Base-by-base conservation (phyloP, 92 coral and sea anemone genomes). In the Palythoa grandiflora region DNA sequence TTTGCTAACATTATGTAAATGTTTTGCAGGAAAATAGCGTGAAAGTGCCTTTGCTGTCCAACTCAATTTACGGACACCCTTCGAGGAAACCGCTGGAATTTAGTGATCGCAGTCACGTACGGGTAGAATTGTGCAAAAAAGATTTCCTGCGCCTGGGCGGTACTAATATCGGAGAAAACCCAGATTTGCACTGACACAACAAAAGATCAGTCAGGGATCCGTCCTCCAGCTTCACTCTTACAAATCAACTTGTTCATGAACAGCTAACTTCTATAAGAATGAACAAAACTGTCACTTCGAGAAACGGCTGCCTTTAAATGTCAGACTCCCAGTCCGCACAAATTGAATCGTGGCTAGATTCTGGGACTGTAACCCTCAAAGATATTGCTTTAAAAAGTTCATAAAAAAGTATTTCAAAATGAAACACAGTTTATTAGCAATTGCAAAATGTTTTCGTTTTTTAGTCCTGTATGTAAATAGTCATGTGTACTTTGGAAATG, bases 121-220 rank as follows among this genome's bases (percentile, higher is more conserved):
- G 96, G 19, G 98, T 97, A 13, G 97, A 97, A 71, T 84, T 93
- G 48, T 97, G 99, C 84, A 97, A 97, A 77, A 95, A 95, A 73
- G 99, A 97, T 81, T 97, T 97, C 78, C 89, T 97, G 10, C 90
- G 99, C 66, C 93, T 95, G 1, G 96, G 96, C 51, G 99, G 99
- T 72, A 97, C 99, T 17, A 93, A 94, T 39, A 96, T 96, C 8
- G 95, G 96, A 60, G 83, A 86, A 47, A 88, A 93, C 86, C 95
- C 95, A 20, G 90, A 93, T 60, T 74, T 93, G 63, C 95, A 93
- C 88, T 93, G 81, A 90, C 60, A 39, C 55, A 48, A 14, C 36
- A 14, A 9, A 53, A 10, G 17, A 11, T 38, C 86, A 80, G n/a
- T 44, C n/a, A n/a, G 40, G 35, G 51, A 28, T 13, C 48, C 10